phyloP scores from a whole-genome alignment of 2,888 invertebrate genomes.

The Adela reaumurella region DNA sequence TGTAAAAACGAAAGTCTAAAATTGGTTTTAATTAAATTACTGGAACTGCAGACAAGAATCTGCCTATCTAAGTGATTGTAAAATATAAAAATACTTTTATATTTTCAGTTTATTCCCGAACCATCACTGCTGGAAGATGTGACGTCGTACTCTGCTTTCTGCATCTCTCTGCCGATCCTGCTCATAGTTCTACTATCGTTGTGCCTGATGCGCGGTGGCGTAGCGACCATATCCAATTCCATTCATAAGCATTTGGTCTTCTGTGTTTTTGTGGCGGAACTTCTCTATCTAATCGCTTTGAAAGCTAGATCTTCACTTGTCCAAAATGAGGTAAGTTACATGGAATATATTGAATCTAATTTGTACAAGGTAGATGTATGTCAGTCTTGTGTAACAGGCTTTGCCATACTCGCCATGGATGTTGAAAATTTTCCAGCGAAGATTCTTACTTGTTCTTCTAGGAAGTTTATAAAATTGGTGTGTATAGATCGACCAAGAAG shows the following conservation, averaged over 20 bases:
- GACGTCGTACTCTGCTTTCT: constrained; percentile 85
- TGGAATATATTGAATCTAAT: no score
- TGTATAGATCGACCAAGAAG: no score
- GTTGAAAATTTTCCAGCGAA: no score
- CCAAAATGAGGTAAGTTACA: constrained; percentile 71
- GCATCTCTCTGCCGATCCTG: constrained; percentile 77
- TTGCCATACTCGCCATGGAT: no score
- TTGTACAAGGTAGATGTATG: no score
- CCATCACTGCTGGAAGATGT: constrained; percentile 82
- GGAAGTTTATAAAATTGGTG: no score
- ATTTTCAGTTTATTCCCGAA: constrained; percentile 72
- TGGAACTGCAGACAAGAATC: background rate
- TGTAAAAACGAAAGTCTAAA: background rate
- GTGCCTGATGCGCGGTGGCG: constrained; percentile 75
- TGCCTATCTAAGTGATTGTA: no score
- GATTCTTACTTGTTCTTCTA: no score
- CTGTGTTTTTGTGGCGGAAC: constrained; percentile 81
- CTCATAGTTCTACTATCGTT: constrained; percentile 76
- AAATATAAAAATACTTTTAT: no score
- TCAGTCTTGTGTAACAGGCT: no score
- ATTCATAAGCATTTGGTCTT: constrained; percentile 93
- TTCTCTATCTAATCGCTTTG: constrained; percentile 82
- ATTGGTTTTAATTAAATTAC: background rate
- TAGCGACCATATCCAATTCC: constrained; percentile 86
- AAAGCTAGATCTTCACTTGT: constrained; percentile 78